phyloP scores from a whole-genome alignment of 2,888 invertebrate species.

The Exocentrus adspersus region DNA sequence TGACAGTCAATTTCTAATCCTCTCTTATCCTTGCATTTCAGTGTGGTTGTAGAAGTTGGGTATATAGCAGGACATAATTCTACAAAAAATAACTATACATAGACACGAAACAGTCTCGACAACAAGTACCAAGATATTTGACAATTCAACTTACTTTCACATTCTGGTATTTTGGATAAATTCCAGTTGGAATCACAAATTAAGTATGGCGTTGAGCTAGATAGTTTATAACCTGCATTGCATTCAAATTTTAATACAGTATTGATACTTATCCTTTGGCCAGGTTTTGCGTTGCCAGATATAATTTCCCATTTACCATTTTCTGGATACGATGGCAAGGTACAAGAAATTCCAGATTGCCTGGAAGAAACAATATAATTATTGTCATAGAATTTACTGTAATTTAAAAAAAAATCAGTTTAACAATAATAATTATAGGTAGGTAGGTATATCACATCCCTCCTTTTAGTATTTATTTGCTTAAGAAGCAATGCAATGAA shows the following conservation, averaged over 20 bases:
- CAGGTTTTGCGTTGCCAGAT: background rate
- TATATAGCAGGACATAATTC: background rate
- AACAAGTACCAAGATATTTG: no score
- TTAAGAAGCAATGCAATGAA: no score
- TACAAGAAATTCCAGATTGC: background rate
- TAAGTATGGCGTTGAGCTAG: background rate
- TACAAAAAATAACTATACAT: background rate
- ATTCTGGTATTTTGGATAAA: background rate
- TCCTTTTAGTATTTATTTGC: no score
- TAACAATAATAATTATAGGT: no score
- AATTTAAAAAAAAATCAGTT: no score
- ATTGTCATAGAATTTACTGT: no score
- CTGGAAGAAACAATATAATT: background rate
- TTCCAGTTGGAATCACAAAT: slow-evolving; percentile 9
- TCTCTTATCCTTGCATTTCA: background rate
- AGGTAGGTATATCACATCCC: no score
- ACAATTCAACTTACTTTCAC: slow-evolving; percentile 14
- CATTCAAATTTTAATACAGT: slow-evolving; percentile 8
- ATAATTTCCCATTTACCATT: slow-evolving; percentile 1
- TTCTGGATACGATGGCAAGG: slow-evolving; percentile 1
- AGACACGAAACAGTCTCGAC: no score
- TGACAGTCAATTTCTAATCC: background rate
- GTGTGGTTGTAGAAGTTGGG: background rate
- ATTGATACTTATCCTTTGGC: background rate
- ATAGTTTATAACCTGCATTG: background rate